Conservation (phyloP, 2,113 vertebrate species). For the Ochotona princeps region DNA sequence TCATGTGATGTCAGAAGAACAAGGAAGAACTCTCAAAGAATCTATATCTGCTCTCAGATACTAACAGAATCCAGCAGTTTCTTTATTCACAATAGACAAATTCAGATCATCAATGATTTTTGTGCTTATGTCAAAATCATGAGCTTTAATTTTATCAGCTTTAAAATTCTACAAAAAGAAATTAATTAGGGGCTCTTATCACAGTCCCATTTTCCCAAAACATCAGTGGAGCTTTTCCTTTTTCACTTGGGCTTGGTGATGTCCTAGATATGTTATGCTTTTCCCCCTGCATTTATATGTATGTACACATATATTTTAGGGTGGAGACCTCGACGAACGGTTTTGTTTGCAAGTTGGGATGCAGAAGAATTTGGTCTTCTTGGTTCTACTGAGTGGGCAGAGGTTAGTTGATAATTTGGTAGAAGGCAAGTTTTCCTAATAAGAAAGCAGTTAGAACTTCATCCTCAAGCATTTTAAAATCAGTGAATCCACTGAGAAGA, state of each 20-base stretch:
- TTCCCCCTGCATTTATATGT: not conserved
- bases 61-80: not conserved
- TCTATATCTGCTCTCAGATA: not conserved
- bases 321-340: constrained; percentile 94
- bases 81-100: not conserved
- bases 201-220: not conserved
- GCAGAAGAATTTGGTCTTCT: constrained; percentile 97
- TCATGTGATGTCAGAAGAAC: not conserved
- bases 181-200: not conserved
- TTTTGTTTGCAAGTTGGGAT: constrained; percentile 98
- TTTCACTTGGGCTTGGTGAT: not conserved
- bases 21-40: not conserved
- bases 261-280: not conserved
- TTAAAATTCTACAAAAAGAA: constrained; percentile 7
- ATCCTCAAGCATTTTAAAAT: not conserved
- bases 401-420: constrained; percentile 87
- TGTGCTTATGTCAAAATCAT: not conserved
- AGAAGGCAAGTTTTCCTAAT: not conserved
- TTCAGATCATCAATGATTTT: not conserved
- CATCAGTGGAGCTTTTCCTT: not conserved
- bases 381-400: constrained; percentile 98
- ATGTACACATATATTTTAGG: constrained; percentile 83
- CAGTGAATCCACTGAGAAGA: not conserved
- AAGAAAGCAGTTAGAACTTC: not conserved
- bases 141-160: not conserved